Percentiles rank a stretch among this genome's conserved stretches.
phyloP scores from a whole-genome alignment of 2,888 invertebrate species.

The Lepidochrysops patricia region DNA sequence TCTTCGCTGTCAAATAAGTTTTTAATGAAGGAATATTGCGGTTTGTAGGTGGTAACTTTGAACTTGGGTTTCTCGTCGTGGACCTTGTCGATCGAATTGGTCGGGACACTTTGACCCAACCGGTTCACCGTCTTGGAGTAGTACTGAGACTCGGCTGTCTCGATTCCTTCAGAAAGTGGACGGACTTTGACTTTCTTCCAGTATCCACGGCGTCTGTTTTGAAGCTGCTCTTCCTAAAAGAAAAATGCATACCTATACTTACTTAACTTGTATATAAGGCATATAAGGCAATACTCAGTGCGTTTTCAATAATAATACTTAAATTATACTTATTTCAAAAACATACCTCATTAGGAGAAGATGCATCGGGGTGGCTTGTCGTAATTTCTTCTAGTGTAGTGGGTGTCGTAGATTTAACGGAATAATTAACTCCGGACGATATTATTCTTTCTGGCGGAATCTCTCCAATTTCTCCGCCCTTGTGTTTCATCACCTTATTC shows the following conservation, averaged over 20 bases:
- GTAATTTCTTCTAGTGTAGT: constrained; percentile 37
- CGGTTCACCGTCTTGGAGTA: constrained; percentile 75
- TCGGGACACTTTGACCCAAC: constrained; percentile 44
- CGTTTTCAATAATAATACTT: too few relatives aligned
- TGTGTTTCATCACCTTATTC: constrained; percentile 64
- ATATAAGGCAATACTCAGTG: too few relatives aligned
- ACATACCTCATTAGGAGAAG: constrained; percentile 43
- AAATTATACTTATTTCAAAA: constrained; percentile 8
- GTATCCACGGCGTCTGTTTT: constrained; percentile 77
- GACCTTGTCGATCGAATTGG: constrained; percentile 38
- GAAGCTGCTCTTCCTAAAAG: constrained; percentile 45
- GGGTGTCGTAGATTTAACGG: constrained; percentile 36
- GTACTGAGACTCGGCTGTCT: constrained; percentile 85
- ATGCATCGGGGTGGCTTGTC: constrained; percentile 37
- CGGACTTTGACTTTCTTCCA: constrained; percentile 83
- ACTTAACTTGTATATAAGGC: too few relatives aligned
- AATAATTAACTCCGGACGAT: constrained; percentile 46
- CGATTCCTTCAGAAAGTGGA: constrained; percentile 78
- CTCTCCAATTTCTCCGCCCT: constrained; percentile 69
- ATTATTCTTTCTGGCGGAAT: constrained; percentile 66
- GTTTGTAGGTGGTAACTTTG: constrained; percentile 57
- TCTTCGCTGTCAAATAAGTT: constrained; percentile 42
- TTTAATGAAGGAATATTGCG: constrained; percentile 44
- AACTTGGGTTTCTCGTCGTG: constrained; percentile 37
- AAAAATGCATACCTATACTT: background rate